A percentile compares a stretch with the other conserved stretches of the same genome.
phyloP scores from a whole-genome alignment of 1,140 invertebrate species.

The Sesamia nonagrioides region DNA sequence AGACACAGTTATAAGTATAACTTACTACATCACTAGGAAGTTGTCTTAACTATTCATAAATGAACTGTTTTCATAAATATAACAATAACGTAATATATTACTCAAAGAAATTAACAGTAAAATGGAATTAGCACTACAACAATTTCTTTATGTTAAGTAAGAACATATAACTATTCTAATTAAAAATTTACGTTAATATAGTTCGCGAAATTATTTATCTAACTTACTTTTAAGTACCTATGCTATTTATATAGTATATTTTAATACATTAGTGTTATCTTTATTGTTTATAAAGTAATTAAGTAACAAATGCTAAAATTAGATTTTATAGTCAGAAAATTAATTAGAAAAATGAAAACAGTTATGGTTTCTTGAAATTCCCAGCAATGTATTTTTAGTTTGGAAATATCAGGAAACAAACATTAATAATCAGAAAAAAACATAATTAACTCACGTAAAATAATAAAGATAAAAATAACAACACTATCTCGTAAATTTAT shows the following conservation, averaged over 20 bases:
- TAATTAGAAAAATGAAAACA: not conserved
- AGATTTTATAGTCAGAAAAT: not conserved
- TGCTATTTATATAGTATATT: not conserved
- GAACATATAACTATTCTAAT: not conserved
- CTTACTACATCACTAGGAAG: slow-evolving; percentile 35
- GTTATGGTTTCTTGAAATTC: not conserved
- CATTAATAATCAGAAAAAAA: not conserved
- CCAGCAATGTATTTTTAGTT: not conserved
- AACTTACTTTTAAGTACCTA: not conserved
- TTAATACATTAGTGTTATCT: not conserved
- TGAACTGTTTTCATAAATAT: slow-evolving; percentile 41
- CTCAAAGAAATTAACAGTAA: slow-evolving; percentile 18
- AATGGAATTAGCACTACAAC: slow-evolving; percentile 8
- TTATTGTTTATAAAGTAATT: not conserved
- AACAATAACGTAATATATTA: slow-evolving; percentile 32
- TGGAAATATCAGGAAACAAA: too few relatives aligned
- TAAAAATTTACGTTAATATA: not conserved
- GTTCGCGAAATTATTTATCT: not conserved
- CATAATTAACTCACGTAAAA: not conserved
- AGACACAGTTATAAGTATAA: slow-evolving; percentile 26
- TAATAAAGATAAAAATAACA: not conserved
- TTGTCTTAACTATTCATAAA: slow-evolving; percentile 16
- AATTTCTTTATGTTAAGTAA: not conserved
- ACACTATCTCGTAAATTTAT: not conserved
- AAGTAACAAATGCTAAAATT: not conserved